phyloP scores from a whole-genome alignment of 2,797 vertebrate genomes.

The Chrosomus eos region DNA sequence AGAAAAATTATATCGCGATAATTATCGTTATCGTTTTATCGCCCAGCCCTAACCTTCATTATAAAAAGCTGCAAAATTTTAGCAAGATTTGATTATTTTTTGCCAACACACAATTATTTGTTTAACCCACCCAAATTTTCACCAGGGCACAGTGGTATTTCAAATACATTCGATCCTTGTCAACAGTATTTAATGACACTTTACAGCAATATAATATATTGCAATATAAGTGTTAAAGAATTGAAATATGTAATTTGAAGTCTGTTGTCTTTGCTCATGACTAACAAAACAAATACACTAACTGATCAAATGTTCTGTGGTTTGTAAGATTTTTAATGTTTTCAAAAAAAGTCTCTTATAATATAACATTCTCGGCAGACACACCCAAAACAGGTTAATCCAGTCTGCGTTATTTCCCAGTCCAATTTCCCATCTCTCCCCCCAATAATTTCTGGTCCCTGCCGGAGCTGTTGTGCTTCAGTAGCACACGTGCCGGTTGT shows the following conservation, averaged over 20 bases:
- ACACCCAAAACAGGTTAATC: not conserved
- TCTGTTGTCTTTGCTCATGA: not conserved
- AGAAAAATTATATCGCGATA: too few species aligned
- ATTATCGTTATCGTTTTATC: too few species aligned
- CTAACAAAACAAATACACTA: too few species aligned
- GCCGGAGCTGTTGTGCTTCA: not conserved
- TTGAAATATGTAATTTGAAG: not conserved
- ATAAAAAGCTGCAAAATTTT: not conserved
- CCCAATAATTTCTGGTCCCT: not conserved
- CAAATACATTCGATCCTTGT: not conserved
- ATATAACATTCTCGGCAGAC: not conserved
- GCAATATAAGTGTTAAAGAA: not conserved
- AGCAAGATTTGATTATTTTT: not conserved
- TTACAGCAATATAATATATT: slow-evolving; percentile 5
- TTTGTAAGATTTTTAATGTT: too few species aligned
- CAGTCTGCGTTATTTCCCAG: not conserved
- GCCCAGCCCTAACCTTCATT: too few species aligned
- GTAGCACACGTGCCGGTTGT: slow-evolving; percentile 48
- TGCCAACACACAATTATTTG: not conserved
- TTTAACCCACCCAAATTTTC: not conserved
- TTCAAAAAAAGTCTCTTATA: too few species aligned
- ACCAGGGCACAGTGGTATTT: not conserved
- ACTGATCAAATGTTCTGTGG: too few species aligned
- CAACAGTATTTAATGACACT: not conserved
- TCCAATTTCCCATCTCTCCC: not conserved